Evolutionary conservation across 2,797 vertebrate genomes (phyloP).

Genomic region (Phoebastria nigripes): DNA sequence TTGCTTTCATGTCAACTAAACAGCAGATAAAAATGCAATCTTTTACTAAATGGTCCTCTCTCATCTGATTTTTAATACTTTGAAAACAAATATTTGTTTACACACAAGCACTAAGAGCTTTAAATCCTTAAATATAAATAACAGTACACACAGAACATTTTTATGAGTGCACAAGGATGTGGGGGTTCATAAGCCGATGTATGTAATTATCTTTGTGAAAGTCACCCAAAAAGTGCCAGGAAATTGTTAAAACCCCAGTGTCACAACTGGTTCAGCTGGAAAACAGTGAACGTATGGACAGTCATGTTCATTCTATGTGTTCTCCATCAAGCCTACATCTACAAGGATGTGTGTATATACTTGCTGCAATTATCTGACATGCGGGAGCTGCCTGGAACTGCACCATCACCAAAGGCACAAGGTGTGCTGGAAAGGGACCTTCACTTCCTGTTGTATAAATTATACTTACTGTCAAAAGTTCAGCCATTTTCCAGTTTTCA

Average conservation of each 20-base stretch:
- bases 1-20: background rate
- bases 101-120: background rate
- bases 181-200: fast-evolving
- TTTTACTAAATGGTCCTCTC: background rate
- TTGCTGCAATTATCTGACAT: background rate
- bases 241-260: background rate
- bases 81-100: background rate
- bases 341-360: background rate
- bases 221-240: background rate
- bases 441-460: background rate
- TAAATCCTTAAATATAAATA: background rate
- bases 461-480: background rate
- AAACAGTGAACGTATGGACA: background rate
- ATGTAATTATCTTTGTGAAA: background rate
- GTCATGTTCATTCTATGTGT: background rate
- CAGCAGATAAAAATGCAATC: background rate
- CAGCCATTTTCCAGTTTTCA: background rate
- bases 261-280: background rate
- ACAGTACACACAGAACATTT: background rate
- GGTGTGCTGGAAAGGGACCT: background rate
- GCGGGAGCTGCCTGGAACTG: background rate
- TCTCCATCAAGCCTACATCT: background rate
- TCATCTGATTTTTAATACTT: background rate
- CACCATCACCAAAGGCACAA: background rate
- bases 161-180: background rate